Conservation (phyloP, 2,797 vertebrate species). For the Sebastes alutus region DNA sequence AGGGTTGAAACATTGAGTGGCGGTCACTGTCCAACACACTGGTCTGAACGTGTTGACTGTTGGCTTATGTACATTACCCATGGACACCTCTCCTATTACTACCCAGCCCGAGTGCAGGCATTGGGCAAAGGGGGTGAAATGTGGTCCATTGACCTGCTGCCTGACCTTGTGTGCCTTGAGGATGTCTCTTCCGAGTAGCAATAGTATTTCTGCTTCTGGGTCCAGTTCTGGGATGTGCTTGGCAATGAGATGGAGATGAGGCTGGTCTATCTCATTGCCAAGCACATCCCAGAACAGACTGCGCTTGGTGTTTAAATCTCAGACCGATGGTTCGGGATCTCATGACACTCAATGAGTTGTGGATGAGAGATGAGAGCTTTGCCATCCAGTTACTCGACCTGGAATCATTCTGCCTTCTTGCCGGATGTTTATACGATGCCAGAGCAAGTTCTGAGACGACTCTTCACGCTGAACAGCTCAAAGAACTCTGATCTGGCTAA, state of each 20-base stretch:
- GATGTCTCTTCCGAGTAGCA: neutral
- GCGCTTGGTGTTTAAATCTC: slow-evolving; percentile 41
- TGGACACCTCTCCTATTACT: slow-evolving; percentile 35
- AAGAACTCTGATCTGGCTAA: slow-evolving; percentile 32
- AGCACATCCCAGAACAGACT: neutral
- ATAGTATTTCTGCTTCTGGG: neutral
- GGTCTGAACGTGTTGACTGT: neutral
- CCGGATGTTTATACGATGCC: slow-evolving; percentile 12
- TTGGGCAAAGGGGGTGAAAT: neutral
- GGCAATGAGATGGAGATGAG: slow-evolving; percentile 28
- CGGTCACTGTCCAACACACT: neutral
- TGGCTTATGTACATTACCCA: slow-evolving; percentile 25
- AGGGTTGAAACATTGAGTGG: neutral
- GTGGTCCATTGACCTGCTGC: neutral
- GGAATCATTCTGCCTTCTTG: slow-evolving; percentile 16
- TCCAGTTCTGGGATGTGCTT: slow-evolving; percentile 37
- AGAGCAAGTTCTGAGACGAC: slow-evolving; percentile 15
- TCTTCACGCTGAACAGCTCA: slow-evolving; percentile 7
- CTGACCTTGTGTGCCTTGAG: neutral
- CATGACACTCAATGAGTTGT: slow-evolving; percentile 34
- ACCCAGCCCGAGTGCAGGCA: slow-evolving; percentile 19
- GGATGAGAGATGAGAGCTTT: slow-evolving; percentile 5
- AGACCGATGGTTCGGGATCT: slow-evolving; percentile 19
- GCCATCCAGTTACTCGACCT: slow-evolving; percentile 17
- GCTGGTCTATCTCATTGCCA: neutral